Evolutionary conservation across 2,797 vertebrate species (phyloP), one percentile per base, ranked within the genome.

Genomic region (Kryptolebias ocellatus): DNA sequence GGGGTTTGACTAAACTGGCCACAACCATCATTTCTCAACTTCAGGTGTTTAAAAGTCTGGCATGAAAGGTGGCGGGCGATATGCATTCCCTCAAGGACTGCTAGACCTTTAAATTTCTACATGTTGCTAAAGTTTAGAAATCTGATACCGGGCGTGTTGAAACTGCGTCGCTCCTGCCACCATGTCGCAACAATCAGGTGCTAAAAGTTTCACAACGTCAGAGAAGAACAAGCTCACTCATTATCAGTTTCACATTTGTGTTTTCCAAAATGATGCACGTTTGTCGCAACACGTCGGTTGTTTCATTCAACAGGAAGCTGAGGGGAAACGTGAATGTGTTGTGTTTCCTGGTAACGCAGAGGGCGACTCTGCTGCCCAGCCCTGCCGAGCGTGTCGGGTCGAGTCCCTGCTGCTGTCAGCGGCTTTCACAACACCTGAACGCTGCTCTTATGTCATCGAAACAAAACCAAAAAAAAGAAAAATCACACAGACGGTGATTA

Each of bases 311-410:
- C 50, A 54, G 2, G 10, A 44, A 67, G 12, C 20, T 42, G 18
- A 63, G 12, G 44, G 4, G 42, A 46, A 57, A 51, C 39, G 4
- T 37, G 5, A 0, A 58, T 18, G 20, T 24, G 0, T 24, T 34
- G 57, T 5, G 29, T 18, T 16, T 65, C 63, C 34, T 15, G 16
- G 24, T 16, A 27, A 27, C 50, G 71, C 46, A 60, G 37, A 39
- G 58, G 44, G 64, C 70, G 65, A 60, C 53, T 53, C 56, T 20
- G 1, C 73, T 70, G 62, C 75, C 72, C 72, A 86, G 85, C 76
- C 70, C 74, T 67, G 9, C 29, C 50, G 57, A 68, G 53, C 88
- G 67, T 74, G 90, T 83, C 80, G 46, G 17, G 71, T 85, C 87
- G 80, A 60, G 90, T 85, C 52, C 86, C 69, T 60, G 62, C 74